Evolutionary conservation across 2,888 invertebrate genomes (phyloP).

Genomic region (Neoascia interrupta): DNA sequence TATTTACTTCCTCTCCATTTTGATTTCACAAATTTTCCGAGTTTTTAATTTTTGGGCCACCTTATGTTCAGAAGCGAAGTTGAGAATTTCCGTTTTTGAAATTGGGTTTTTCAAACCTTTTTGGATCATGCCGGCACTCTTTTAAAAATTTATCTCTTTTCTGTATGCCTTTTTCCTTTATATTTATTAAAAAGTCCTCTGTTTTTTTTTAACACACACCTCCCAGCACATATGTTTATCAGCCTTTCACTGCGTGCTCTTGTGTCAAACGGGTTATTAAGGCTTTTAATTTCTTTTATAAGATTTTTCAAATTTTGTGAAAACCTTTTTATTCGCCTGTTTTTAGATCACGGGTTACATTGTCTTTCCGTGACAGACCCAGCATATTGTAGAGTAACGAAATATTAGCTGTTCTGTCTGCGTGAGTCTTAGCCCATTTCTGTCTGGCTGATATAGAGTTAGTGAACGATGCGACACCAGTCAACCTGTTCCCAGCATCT

Average conservation of each 20-base stretch:
- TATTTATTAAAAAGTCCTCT: neutral
- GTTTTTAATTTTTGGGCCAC: neutral
- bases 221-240: conserved; percentile 3
- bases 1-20: conserved; percentile 24
- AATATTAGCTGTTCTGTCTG: conserved; percentile 13
- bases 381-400: too few species aligned
- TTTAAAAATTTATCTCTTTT: conserved; percentile 5
- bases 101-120: conserved; percentile 17
- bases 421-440: too few species aligned
- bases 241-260: neutral
- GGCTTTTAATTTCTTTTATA: conserved; percentile 3
- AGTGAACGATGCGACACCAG: conserved; percentile 2
- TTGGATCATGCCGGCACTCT: conserved; percentile 4
- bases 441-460: too few species aligned
- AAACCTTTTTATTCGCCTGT: conserved; percentile 16
- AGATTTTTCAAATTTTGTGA: conserved; percentile 13
- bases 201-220: conserved; percentile 4
- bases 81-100: neutral
- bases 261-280: conserved; percentile 11
- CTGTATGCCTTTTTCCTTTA: neutral
- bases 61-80: conserved; percentile 19
- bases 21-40: conserved; percentile 11
- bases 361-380: neutral
- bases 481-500: conserved; percentile 4
- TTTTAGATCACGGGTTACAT: conserved; percentile 9